These are phyloP conservation scores for Camptogramma bilineatum DNA, from an alignment of 2,888 invertebrate species.

Conservation along the genomic window DNA sequence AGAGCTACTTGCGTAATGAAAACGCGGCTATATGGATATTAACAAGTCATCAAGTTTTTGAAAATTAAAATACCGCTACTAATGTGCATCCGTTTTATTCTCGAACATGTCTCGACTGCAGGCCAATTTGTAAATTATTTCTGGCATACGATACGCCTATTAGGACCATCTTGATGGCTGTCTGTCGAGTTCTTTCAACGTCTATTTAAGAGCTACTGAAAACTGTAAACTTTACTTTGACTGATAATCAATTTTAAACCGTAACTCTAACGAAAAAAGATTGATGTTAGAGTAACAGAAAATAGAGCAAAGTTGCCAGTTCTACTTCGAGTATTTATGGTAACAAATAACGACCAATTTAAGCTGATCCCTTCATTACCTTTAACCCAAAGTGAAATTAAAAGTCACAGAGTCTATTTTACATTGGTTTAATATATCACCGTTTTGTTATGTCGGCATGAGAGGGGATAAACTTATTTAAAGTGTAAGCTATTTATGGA, in stretches of 20 bases:
- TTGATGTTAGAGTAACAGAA: conserved; percentile 21
- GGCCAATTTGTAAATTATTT: conserved; percentile 82
- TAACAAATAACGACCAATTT: conserved; percentile 54
- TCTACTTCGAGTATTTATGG: conserved; percentile 72
- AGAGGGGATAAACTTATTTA: conserved; percentile 75
- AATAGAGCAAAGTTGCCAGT: conserved; percentile 33
- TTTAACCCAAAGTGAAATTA: conserved; percentile 23
- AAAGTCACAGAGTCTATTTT: conserved; percentile 46
- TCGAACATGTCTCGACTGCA: conserved; percentile 52
- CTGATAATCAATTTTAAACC: conserved; percentile 48
- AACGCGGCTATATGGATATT: too few relatives aligned
- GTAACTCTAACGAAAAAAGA: conserved; percentile 47
- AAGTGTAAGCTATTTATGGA: conserved; percentile 72
- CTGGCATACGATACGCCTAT: conserved; percentile 78
- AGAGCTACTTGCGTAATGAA: too few relatives aligned
- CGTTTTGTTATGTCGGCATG: conserved; percentile 67
- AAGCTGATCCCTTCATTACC: conserved; percentile 51
- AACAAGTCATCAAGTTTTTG: neutral
- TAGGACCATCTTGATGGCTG: conserved; percentile 82
- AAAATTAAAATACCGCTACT: neutral
- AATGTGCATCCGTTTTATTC: conserved; percentile 31
- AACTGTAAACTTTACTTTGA: conserved; percentile 29
- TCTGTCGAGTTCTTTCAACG: conserved; percentile 83
- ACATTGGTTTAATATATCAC: conserved; percentile 48
- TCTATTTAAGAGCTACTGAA: conserved; percentile 81